Base-by-base conservation (phyloP, 1,140 invertebrate genomes). In the Drosophila persimilis region DNA sequence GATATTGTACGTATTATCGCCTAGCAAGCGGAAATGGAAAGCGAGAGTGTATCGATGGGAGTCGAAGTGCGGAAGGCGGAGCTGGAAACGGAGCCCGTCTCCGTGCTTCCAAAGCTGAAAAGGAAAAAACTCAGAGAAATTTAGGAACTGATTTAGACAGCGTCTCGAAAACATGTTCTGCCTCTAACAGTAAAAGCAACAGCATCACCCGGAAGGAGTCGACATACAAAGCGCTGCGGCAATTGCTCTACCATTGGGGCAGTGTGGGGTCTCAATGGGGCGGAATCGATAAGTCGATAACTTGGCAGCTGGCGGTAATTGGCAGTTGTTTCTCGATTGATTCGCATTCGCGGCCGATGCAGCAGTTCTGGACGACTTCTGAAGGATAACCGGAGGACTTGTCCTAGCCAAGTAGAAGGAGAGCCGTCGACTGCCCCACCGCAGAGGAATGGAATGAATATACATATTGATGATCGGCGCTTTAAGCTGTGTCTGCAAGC, bases 91-190 rank as follows among this genome's bases (percentile, higher is more conserved):
- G 7, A 54, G 7, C 15, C 15, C 15, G 15, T 15, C 0, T 15
- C 15, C 15, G 24, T 50, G 48, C 71, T 48, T 35, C 51, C 59
- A 51, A 51, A 73, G 54, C 59, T 56, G 61, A 66, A 61, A 73
- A 53, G 55, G 64, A 60, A 56, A 77, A 65, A 53, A 62, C 52
- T 67, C 61, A 67, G 46, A 67, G 75, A 75, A 73, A 78, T 78
- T 78, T 78, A 78, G 75, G 73, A 73, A 78, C 78, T 78, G 76
- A 78, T 78, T 78, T 78, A 67, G 75, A 78, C 73, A 78, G 75
- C 67, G 57, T 46, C 61, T 65, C 48, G 66, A 64, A 70, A 69
- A 69, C 58, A 67, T 67, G 51, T 67, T 67, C 31, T 20, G 35
- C 31, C 35, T 29, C 11, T 20, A 46, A 57, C 24, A 45, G 29